These are phyloP conservation scores for Omphaloscelis lunosa DNA, from an alignment of 2,888 invertebrate species.

Conservation along the genomic window DNA sequence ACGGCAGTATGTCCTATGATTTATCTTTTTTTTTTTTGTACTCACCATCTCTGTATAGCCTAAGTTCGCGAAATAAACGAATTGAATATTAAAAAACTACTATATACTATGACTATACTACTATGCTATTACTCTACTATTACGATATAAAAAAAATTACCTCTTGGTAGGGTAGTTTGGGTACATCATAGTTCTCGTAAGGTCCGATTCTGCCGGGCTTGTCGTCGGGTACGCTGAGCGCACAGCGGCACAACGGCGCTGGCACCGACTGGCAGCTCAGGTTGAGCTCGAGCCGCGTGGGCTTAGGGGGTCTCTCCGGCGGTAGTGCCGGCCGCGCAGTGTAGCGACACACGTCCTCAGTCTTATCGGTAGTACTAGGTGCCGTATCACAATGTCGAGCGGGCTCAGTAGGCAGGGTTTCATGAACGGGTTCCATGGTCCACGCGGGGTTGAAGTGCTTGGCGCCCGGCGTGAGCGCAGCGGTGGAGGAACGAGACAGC, in stretches of 20 bases:
- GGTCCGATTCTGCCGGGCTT: slow-evolving; percentile 86
- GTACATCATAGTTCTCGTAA: slow-evolving; percentile 95
- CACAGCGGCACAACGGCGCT: slow-evolving; percentile 72
- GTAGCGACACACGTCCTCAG: slow-evolving; percentile 77
- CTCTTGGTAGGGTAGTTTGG: slow-evolving; percentile 91
- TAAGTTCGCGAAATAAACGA: not conserved
- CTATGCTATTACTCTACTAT: no score
- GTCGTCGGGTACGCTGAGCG: slow-evolving; percentile 70
- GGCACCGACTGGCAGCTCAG: slow-evolving; percentile 78
- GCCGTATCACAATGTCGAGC: slow-evolving; percentile 53
- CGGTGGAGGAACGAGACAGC: slow-evolving; percentile 92
- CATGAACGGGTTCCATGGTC: slow-evolving; percentile 88
- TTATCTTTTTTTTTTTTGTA: not conserved
- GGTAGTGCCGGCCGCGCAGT: slow-evolving; percentile 74
- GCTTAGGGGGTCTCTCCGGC: slow-evolving; percentile 92
- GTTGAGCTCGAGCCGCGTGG: slow-evolving; percentile 75
- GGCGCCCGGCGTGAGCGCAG: slow-evolving; percentile 88
- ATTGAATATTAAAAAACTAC: no score
- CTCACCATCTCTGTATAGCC: not conserved
- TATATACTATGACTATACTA: no score
- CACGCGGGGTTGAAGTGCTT: slow-evolving; percentile 90
- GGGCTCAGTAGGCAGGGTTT: slow-evolving; percentile 62
- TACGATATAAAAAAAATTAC: slow-evolving; percentile 75
- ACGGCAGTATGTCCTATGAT: no score
- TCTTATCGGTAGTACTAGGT: slow-evolving; percentile 70